Evolutionary conservation across 2,797 vertebrate genomes (phyloP), one percentile per base, ranked within the genome.

Genomic region (Trachurus trachurus): DNA sequence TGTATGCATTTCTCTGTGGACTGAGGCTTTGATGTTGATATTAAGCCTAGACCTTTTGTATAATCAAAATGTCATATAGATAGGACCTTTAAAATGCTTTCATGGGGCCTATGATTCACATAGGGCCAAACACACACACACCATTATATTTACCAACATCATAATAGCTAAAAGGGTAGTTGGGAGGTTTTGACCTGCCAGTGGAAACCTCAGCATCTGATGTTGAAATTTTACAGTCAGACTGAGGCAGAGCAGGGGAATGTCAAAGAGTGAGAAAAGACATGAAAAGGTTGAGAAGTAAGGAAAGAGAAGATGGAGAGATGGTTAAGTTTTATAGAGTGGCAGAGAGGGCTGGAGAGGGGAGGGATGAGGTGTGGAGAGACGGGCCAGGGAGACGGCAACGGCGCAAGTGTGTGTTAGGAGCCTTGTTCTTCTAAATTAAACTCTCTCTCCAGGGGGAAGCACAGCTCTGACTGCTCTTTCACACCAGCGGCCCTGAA

Each of bases 371-470:
- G 77, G 86, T 83, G 89, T 66, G 72, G 72, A 83, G 74, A 80
- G 89, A 89, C 50, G 65, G 66, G 73, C 80, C 74, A 69, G 52
- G 66, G 74, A 86, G 78, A 83, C 66, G 60, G 78, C 63, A 71
- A 76, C 40, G n/a, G 68, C 56, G 29, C 53, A 47, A 75, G 84
- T 71, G 80, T 87, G 89, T 91, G 88, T 93, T 91, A 89, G 89
- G 83, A 88, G 78, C 88, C 87, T 92, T 92, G 88, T 90, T 90
- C 87, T 76, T 90, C 88, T 86, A 86, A 91, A 85, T 92, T 82
- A 92, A 88, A 83, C 83, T 77, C 87, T 87, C 81, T 86, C 86
- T 88, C 77, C 80, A 66, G 81, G 67, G 86, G 87, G 80, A 86
- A 89, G 82, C 66, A 5, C 62, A 78, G 84, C 82, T 92, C 89